These are phyloP conservation scores for Merluccius polli DNA, from an alignment of 2,797 vertebrate genomes.

Conservation along the genomic window DNA sequence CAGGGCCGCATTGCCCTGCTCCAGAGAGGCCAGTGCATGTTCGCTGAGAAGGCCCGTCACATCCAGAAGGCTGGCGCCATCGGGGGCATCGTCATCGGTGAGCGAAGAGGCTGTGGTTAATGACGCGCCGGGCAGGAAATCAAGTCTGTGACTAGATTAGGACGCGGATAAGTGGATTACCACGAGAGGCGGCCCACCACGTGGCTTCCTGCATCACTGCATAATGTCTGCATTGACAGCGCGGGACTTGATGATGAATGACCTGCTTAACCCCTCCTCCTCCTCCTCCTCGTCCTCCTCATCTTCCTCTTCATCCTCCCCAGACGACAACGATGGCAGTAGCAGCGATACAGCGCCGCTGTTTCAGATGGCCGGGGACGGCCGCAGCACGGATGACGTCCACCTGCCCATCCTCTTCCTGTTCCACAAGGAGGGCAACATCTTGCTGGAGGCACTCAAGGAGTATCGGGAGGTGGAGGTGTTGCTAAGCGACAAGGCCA, in stretches of 20 bases:
- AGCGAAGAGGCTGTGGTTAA: conserved; percentile 44
- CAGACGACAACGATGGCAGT: conserved; percentile 98
- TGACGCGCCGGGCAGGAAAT: conserved; percentile 26
- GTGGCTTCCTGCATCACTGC: conserved; percentile 5
- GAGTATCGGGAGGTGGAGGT: conserved; percentile 93
- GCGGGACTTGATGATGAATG: background rate
- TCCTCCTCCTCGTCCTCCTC: too few relatives aligned
- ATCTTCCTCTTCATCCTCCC: background rate
- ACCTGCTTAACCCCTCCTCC: background rate
- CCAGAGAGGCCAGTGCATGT: conserved; percentile 98
- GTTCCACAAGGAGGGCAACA: conserved; percentile 96
- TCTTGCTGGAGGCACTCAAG: conserved; percentile 88
- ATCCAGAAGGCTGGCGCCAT: conserved; percentile 94
- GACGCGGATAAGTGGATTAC: conserved; percentile 37
- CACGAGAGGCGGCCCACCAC: conserved; percentile 20
- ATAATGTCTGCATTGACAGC: background rate
- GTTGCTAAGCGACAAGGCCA: conserved; percentile 94
- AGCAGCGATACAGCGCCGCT: conserved; percentile 98
- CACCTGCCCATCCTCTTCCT: conserved; percentile 93
- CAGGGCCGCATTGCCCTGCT: conserved; percentile 91
- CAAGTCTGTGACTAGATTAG: conserved; percentile 28
- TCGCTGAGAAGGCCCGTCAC: conserved; percentile 95
- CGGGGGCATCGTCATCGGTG: conserved; percentile 96
- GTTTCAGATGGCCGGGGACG: conserved; percentile 99
- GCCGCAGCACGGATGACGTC: conserved; percentile 91